Conservation (phyloP, 2,888 invertebrate genomes). For the Timema cristinae region DNA sequence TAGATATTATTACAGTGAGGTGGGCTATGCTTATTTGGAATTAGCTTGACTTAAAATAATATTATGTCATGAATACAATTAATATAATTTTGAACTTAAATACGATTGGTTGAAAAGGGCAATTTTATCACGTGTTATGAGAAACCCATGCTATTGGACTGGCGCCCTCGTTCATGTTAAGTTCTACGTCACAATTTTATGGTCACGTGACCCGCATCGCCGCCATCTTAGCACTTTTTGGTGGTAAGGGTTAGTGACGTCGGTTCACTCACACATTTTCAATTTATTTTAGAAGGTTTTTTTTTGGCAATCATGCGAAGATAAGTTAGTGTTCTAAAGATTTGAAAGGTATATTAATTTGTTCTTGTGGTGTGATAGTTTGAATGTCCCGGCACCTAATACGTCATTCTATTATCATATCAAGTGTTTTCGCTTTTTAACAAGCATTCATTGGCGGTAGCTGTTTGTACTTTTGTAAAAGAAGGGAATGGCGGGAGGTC, state of each 20-base stretch:
- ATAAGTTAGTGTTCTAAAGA: background rate
- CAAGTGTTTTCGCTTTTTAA: slow-evolving; percentile 17
- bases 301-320: slow-evolving; percentile 14
- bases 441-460: slow-evolving; percentile 21
- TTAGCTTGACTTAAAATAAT: background rate
- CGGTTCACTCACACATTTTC: slow-evolving; percentile 29
- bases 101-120: slow-evolving; percentile 28
- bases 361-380: background rate
- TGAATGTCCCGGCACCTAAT: slow-evolving; percentile 9
- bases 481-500: slow-evolving; percentile 31
- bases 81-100: slow-evolving; percentile 22
- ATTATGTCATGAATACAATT: slow-evolving; percentile 5
- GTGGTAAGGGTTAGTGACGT: slow-evolving; percentile 51
- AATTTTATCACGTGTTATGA: slow-evolving; percentile 29
- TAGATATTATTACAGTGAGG: no score
- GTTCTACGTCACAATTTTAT: slow-evolving; percentile 45
- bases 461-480: slow-evolving; percentile 18
- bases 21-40: background rate
- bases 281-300: no score
- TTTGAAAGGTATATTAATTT: slow-evolving; percentile 16
- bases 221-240: slow-evolving; percentile 56
- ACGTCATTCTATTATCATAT: background rate
- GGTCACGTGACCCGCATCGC: slow-evolving; percentile 54
- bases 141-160: slow-evolving; percentile 27
- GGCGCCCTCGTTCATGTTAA: slow-evolving; percentile 30